Evolutionary conservation across 2,113 vertebrate species (phyloP).

Genomic region (Caretta caretta): DNA sequence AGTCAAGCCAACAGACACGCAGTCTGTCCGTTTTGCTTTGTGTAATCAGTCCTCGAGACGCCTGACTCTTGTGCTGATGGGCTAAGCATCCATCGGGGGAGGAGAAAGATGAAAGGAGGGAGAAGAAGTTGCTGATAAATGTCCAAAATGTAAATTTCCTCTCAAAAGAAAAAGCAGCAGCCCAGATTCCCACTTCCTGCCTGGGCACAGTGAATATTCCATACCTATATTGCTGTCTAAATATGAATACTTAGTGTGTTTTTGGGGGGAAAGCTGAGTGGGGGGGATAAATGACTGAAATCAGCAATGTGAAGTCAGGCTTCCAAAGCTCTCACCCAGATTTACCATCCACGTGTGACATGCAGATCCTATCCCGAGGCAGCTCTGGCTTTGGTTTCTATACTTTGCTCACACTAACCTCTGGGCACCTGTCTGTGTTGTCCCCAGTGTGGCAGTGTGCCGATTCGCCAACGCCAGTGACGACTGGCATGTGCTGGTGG

Average conservation of each 20-base stretch:
- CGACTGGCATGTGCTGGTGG: conserved; percentile 97
- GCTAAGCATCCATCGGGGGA: neutral
- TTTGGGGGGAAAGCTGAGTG: fast-evolving
- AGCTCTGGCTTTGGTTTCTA: fast-evolving
- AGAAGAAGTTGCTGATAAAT: neutral
- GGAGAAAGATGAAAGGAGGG: neutral
- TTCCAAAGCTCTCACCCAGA: fast-evolving
- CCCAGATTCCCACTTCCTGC: neutral
- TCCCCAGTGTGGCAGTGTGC: conserved; percentile 91
- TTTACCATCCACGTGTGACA: neutral
- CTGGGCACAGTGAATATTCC: neutral
- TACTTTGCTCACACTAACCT: neutral
- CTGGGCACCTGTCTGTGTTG: neutral
- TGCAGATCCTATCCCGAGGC: fast-evolving
- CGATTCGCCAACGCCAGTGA: conserved; percentile 92
- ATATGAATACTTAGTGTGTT: neutral
- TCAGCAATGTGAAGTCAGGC: neutral
- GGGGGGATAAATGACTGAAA: neutral
- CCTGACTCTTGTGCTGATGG: neutral
- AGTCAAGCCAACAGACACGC: neutral
- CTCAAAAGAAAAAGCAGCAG: neutral
- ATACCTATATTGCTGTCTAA: neutral
- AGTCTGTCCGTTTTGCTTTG: neutral
- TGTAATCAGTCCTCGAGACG: neutral
- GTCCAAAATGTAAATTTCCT: neutral